Base-by-base conservation (phyloP, 2,888 invertebrate genomes). In the Allophyes oxyacanthae region DNA sequence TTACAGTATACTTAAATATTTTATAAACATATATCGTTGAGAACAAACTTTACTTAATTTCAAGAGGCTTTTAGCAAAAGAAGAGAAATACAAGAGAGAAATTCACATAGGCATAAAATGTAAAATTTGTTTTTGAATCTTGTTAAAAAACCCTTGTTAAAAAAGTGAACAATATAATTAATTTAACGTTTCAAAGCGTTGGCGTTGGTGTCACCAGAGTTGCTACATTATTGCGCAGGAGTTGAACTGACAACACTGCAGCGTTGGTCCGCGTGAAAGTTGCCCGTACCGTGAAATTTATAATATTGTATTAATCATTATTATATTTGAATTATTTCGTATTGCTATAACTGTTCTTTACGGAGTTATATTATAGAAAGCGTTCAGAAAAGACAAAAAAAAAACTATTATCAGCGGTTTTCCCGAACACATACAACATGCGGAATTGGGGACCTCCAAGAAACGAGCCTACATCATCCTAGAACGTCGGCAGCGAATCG, bases 191-290 rank as follows among this genome's bases (percentile, higher is more conserved):
- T 68, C 63, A 75, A 3, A 20, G 20, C 20, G 20, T 20, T 68
- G 48, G 65, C 56, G 72, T 61, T 55, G 56, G 58, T 58, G 65
- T 72, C 58, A 33, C 46, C 40, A 36, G 46, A 48, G 49, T 77
- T 72, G 59, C 68, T 61, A 63, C 57, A 74, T 49, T 43, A 57
- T 68, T 77, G 72, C 72, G 75, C 64, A 63, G 72, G 59, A 77
- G 56, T 56, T 52, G 44, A 62, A 51, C 45, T 55, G 65, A 64
- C 71, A 75, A 64, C 65, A 20, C 20, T 20, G 4, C 20, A 20
- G 20, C 20, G 51, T 20, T 49, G 41, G 50, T 51, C 51, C 48
- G 53, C 53, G 75, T 56, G 70, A 70, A 70, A 74, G 70, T 74
- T 58, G 71, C 28, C 49, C 50, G 49, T 14, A 53, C 52, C 71